phyloP scores from a whole-genome alignment of 2,888 invertebrate species.

The Ferdinandea cuprea region DNA sequence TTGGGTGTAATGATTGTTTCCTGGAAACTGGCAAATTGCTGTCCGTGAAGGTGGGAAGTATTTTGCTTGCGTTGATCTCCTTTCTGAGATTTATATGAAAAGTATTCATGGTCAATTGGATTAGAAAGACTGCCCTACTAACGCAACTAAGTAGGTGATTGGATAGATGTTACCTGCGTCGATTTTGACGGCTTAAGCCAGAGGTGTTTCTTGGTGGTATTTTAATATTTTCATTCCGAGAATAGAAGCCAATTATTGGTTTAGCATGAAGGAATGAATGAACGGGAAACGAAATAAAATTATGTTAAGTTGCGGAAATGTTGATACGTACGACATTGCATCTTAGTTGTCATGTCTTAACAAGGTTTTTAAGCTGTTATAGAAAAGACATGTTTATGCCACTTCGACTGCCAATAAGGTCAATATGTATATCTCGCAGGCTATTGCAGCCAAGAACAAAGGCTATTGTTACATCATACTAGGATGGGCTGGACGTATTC shows the following conservation, averaged over 20 bases:
- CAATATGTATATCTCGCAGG: no score
- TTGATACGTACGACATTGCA: no score
- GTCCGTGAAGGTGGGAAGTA: background rate
- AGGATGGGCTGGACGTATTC: no score
- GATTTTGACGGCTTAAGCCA: constrained; percentile 43
- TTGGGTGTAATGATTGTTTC: constrained; percentile 51
- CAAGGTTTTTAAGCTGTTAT: no score
- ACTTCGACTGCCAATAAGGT: no score
- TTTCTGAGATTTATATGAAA: background rate
- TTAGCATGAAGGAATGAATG: background rate
- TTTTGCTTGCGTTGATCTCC: constrained; percentile 12
- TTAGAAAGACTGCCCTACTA: constrained; percentile 20
- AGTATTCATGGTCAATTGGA: constrained; percentile 48
- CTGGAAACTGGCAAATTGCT: constrained; percentile 23
- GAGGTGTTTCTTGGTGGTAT: background rate
- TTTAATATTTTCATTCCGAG: constrained; percentile 20
- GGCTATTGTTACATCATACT: no score
- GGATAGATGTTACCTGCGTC: constrained; percentile 34
- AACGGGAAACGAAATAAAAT: no score
- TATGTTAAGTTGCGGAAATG: no score
- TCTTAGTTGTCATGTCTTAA: no score
- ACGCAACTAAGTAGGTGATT: constrained; percentile 35
- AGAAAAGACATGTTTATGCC: no score
- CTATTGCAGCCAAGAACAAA: no score
- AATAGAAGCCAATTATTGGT: constrained; percentile 15